phyloP scores from a whole-genome alignment of 2,797 vertebrate genomes.

The Myotis vivesi region DNA sequence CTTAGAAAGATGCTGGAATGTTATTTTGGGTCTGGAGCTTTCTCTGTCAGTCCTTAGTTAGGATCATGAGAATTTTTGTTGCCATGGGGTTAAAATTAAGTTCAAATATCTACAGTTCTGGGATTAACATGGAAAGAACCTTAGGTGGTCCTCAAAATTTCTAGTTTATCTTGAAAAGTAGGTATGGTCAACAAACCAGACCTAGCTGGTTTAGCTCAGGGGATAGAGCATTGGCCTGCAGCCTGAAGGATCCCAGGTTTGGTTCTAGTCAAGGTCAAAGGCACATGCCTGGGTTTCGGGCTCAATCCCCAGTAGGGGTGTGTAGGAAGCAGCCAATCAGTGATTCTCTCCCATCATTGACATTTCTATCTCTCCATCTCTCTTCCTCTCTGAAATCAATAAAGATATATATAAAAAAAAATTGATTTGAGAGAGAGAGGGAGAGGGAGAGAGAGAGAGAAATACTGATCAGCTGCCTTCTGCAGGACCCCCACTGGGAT shows the following conservation, averaged over 20 bases:
- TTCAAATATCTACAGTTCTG: neutral
- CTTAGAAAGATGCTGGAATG: neutral
- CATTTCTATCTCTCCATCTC: too few species aligned
- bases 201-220: too few species aligned
- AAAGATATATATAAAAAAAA: too few species aligned
- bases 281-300: too few species aligned
- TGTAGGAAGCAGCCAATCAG: too few species aligned
- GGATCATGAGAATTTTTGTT: constrained; percentile 15
- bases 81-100: neutral
- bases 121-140: constrained; percentile 14
- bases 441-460: neutral
- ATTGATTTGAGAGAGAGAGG: neutral
- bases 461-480: neutral
- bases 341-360: too few species aligned
- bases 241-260: too few species aligned
- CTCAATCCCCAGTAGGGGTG: too few species aligned
- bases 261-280: too few species aligned
- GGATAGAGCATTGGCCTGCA: too few species aligned
- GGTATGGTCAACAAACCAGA: neutral
- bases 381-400: too few species aligned
- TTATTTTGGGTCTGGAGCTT: constrained; percentile 6
- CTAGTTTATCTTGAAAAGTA: constrained; percentile 15
- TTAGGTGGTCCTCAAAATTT: neutral
- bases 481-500: neutral
- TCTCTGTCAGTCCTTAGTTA: neutral